phyloP scores from a whole-genome alignment of 2,797 vertebrate species.

The Onychomys torridus region DNA sequence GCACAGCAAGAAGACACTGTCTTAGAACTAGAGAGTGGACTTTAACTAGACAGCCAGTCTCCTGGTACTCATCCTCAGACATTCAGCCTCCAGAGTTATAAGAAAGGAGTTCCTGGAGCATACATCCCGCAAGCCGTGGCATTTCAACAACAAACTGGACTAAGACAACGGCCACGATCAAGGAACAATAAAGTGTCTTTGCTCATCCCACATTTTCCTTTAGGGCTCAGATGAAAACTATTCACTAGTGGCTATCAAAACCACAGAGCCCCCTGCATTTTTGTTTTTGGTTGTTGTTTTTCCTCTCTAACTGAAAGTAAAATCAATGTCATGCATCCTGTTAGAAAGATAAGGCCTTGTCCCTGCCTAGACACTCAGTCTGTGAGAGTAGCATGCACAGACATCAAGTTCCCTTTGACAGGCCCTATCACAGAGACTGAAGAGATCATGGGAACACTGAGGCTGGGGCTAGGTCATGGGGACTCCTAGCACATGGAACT shows the following conservation, averaged over 20 bases:
- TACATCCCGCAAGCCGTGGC: background rate
- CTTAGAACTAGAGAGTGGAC: background rate
- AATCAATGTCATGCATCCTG: background rate
- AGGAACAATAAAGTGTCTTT: too few relatives aligned
- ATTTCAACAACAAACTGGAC: background rate
- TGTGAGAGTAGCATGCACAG: fast-evolving
- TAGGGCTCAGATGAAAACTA: background rate
- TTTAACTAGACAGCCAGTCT: background rate
- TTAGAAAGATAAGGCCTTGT: background rate
- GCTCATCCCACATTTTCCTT: background rate
- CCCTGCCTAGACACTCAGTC: background rate
- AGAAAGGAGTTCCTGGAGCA: background rate
- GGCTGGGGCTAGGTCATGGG: too few relatives aligned
- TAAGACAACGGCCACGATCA: background rate
- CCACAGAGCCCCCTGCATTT: background rate
- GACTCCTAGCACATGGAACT: background rate
- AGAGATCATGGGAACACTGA: too few relatives aligned
- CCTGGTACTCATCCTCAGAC: background rate
- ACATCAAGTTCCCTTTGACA: background rate
- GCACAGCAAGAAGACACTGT: background rate
- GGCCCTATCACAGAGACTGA: too few relatives aligned
- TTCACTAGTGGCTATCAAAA: background rate
- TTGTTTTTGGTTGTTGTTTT: background rate
- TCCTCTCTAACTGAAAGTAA: background rate
- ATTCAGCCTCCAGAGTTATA: background rate